Conservation (phyloP, 2,113 vertebrate species). For the Odobenus rosmarus region DNA sequence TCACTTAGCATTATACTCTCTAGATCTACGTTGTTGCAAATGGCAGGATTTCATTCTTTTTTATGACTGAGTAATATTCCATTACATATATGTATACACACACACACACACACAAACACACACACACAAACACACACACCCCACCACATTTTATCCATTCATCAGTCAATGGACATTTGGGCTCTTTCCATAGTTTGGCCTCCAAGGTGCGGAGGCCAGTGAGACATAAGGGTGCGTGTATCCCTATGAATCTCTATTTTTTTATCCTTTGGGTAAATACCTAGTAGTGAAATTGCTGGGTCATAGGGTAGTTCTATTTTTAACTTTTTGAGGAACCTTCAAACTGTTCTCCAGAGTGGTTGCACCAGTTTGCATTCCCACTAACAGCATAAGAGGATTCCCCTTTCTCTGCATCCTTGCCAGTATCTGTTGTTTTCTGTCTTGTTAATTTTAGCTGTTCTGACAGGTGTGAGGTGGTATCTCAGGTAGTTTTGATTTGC, state of each 20-base stretch:
- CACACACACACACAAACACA: too few relatives aligned
- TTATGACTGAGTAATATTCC: background rate
- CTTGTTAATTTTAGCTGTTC: background rate
- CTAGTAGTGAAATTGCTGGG: background rate
- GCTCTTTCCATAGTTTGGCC: background rate
- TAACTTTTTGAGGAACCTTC: background rate
- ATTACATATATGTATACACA: background rate
- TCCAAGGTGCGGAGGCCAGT: background rate
- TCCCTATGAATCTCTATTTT: background rate
- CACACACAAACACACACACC: too few relatives aligned
- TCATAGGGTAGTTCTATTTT: background rate
- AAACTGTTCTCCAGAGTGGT: background rate
- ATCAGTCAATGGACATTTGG: background rate
- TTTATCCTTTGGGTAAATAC: background rate
- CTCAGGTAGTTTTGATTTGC: background rate
- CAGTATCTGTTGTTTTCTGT: background rate
- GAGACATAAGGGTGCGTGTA: background rate
- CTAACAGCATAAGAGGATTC: background rate
- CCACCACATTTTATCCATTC: background rate
- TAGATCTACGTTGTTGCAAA: background rate
- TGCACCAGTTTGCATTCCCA: background rate
- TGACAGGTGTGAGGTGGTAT: background rate
- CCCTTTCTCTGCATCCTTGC: background rate
- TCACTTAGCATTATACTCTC: background rate
- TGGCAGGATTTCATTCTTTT: background rate